Conservation (phyloP, 2,113 vertebrate species). For the Romanogobio albipinnatus region DNA sequence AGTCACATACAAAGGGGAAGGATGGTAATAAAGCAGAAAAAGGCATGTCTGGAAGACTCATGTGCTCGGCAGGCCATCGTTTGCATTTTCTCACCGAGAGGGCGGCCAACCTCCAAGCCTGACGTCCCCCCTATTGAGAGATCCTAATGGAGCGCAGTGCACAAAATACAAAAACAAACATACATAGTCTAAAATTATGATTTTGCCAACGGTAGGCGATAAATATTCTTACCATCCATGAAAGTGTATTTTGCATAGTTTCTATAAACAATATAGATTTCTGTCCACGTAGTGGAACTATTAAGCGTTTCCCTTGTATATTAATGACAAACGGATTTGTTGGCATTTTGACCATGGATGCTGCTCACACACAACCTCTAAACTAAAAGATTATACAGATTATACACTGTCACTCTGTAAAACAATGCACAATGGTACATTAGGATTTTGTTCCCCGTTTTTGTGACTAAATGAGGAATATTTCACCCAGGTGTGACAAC, state of each 20-base stretch:
- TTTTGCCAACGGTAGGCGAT: neutral
- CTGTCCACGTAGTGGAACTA: neutral
- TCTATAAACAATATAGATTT: neutral
- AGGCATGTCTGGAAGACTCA: neutral
- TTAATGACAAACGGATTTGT: neutral
- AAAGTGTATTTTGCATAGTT: neutral
- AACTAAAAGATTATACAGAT: neutral
- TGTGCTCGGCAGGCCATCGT: neutral
- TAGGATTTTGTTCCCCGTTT: neutral
- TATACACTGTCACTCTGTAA: neutral
- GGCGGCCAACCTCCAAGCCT: neutral
- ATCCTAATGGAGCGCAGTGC: neutral
- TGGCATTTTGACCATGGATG: neutral
- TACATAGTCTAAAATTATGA: neutral
- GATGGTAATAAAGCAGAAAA: conserved; percentile 19
- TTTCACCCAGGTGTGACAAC: neutral
- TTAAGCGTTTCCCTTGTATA: neutral
- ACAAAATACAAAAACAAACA: conserved; percentile 28
- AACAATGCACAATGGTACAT: neutral
- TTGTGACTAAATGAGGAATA: neutral
- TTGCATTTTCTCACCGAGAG: neutral
- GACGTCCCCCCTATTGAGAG: conserved; percentile 5
- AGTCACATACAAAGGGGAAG: neutral
- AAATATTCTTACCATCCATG: neutral
- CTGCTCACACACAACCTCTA: neutral